A percentile compares a stretch with the other conserved stretches of the same genome.
Evolutionary conservation across 2,797 vertebrate genomes (phyloP).

Genomic region (Microcaecilia unicolor): DNA sequence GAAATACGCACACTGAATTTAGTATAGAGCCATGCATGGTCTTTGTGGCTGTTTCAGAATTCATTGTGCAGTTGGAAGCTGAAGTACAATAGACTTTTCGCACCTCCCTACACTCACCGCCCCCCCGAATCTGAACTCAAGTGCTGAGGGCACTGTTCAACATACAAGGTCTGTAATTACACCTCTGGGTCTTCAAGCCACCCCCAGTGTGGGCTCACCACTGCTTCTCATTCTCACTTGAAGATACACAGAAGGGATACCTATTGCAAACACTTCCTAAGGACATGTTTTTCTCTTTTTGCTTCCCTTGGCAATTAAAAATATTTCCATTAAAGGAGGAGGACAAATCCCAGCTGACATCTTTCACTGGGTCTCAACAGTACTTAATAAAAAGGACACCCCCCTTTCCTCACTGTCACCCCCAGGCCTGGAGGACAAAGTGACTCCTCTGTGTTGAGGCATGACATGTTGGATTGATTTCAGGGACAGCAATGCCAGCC

Average conservation of each 20-base stretch:
- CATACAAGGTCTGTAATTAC: conserved; percentile 41
- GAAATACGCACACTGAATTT: too few species aligned
- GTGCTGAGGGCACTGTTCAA: conserved; percentile 40
- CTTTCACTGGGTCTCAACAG: conserved; percentile 34
- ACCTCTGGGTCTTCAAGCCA: too few species aligned
- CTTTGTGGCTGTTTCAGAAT: too few species aligned
- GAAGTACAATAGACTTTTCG: too few species aligned
- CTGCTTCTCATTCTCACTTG: conserved; percentile 32
- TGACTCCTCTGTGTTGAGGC: conserved; percentile 26
- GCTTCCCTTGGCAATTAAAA: conserved; percentile 25
- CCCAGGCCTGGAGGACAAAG: too few species aligned
- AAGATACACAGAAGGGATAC: conserved; percentile 47
- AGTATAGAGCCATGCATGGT: too few species aligned
- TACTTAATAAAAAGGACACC: conserved; percentile 32
- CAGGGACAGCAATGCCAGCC: too few species aligned
- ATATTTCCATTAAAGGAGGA: conserved; percentile 30
- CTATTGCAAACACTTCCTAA: conserved; percentile 25
- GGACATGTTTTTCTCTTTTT: conserved; percentile 21
- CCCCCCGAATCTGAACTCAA: too few species aligned
- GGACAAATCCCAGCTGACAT: conserved; percentile 32
- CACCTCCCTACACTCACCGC: too few species aligned
- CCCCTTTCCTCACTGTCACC: too few species aligned
- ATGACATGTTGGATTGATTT: conserved; percentile 25
- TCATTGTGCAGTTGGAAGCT: too few species aligned
- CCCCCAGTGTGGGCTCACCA: conserved; percentile 40